These are phyloP conservation scores for Metacarcinus magister DNA, from an alignment of 2,888 invertebrate species.

Conservation along the genomic window DNA sequence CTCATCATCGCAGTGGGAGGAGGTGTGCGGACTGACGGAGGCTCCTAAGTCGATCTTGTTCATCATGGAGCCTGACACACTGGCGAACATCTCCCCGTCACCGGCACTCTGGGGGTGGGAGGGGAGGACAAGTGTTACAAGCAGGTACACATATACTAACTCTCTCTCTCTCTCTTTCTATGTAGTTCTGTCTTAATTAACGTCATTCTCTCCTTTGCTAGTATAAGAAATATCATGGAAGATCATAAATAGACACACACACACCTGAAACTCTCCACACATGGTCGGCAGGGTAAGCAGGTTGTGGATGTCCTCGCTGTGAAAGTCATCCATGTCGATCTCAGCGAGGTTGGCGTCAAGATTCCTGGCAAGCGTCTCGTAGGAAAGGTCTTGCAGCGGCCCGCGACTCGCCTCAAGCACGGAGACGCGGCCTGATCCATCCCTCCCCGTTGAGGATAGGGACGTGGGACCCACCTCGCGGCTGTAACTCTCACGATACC, in stretches of 20 bases:
- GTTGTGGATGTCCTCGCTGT: slow-evolving; percentile 95
- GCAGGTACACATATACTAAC: slow-evolving; percentile 7
- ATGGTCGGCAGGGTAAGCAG: slow-evolving; percentile 86
- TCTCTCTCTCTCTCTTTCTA: neutral
- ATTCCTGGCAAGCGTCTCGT: slow-evolving; percentile 94
- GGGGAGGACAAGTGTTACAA: neutral
- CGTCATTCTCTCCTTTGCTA: neutral
- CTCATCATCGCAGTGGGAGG: slow-evolving; percentile 81
- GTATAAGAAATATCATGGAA: neutral
- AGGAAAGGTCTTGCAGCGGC: slow-evolving; percentile 86
- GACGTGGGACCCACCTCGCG: slow-evolving; percentile 78
- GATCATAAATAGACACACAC: slow-evolving; percentile 55
- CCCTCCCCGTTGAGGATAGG: slow-evolving; percentile 71
- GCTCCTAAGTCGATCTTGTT: slow-evolving; percentile 92
- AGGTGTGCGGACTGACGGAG: slow-evolving; percentile 89
- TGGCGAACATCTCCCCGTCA: slow-evolving; percentile 92
- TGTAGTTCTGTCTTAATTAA: too few species aligned
- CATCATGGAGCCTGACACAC: slow-evolving; percentile 92
- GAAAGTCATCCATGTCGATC: slow-evolving; percentile 97
- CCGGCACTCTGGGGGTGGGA: slow-evolving; percentile 88
- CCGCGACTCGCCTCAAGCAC: slow-evolving; percentile 80
- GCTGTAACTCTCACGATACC: slow-evolving; percentile 83
- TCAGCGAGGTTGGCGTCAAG: slow-evolving; percentile 96
- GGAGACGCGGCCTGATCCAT: slow-evolving; percentile 80
- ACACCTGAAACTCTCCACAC: slow-evolving; percentile 83